Conservation (phyloP, 1,140 invertebrate genomes). For the Drosophila kohkoa region DNA sequence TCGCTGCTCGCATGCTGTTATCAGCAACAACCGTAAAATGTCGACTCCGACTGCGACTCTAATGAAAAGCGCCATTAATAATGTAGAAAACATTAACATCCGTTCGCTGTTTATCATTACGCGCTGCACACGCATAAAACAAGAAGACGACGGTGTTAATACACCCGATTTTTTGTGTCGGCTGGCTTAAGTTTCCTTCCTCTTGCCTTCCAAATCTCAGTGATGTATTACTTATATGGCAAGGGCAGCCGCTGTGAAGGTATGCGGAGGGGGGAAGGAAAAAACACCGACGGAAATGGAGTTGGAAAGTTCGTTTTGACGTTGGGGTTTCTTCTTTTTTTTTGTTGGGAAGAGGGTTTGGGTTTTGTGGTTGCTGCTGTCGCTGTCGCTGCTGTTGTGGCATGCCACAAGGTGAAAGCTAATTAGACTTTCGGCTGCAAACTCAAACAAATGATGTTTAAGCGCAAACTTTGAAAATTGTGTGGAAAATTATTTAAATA, state of each 20-base stretch:
- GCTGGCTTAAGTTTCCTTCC: slow-evolving; percentile 27
- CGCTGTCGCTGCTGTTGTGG: slow-evolving; percentile 30
- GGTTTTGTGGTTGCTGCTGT: slow-evolving; percentile 6
- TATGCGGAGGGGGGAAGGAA: too few species aligned
- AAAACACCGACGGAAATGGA: slow-evolving; percentile 14
- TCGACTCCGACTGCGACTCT: slow-evolving; percentile 63
- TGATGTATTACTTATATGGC: slow-evolving; percentile 68
- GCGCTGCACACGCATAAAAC: slow-evolving; percentile 55
- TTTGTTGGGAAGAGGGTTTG: slow-evolving; percentile 3
- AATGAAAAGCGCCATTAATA: slow-evolving; percentile 83
- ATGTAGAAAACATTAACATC: slow-evolving; percentile 78
- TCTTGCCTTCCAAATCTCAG: slow-evolving; percentile 55
- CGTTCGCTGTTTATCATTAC: slow-evolving; percentile 78
- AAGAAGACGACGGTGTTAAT: slow-evolving; percentile 53
- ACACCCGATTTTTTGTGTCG: slow-evolving; percentile 30
- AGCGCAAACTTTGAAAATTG: neutral
- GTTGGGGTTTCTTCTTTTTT: slow-evolving; percentile 15
- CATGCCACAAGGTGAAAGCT: slow-evolving; percentile 69
- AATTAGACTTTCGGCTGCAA: slow-evolving; percentile 73
- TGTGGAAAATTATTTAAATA: slow-evolving; percentile 11
- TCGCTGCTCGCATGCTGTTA: slow-evolving; percentile 34
- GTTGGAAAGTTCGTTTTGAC: slow-evolving; percentile 48
- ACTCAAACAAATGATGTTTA: slow-evolving; percentile 50
- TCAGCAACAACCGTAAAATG: slow-evolving; percentile 56
- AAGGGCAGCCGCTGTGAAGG: neutral